Evolutionary conservation across 2,113 vertebrate genomes (phyloP), one percentile per base, ranked within the genome.

Genomic region (Pseudolaguvia tuberculata): DNA sequence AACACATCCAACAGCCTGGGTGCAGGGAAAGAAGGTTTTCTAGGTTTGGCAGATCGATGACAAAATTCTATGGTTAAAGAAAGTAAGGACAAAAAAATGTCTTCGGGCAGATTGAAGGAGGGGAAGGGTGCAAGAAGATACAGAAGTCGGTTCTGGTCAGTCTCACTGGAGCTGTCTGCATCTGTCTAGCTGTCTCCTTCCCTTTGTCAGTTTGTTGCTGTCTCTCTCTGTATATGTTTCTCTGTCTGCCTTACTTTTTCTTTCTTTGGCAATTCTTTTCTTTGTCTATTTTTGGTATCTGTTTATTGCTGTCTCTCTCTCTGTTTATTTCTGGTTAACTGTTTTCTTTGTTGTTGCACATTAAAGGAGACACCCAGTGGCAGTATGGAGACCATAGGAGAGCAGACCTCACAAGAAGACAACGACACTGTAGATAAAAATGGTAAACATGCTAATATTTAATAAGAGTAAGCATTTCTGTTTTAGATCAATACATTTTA

Each of bases 331-430:
- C 27, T 52, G 17, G 2, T 53, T n/a, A 20, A 2, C 9, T 1
- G 9, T 21, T 13, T 55, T n/a, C 6, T 21, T 55, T 55, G 20
- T 53, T 53, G 4, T 21, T 53, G 31, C 6, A 6, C 6, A 35
- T 35, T 35, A 42, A 42, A 92, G 91, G 88, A 88, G 75, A 75
- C 80, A 63, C 75, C 84, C 0, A 73, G 21, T 59, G 81, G 27
- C 61, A 84, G 67, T 58, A 83, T 85, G 82, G 86, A 87, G 69
- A 56, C 76, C 1, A 63, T 66, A 0, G 79, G 85, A 53, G 81
- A 87, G 48, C 83, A 73, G 21, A 84, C 83, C 53, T 53, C 56
- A 17, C 83, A 82, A 47, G 86, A 87, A 59, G 83, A 87, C 48
- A 81, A 67, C 31, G 85, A 87, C 23, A 59, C 29, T 20, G 27